Evolutionary conservation across 1,140 invertebrate species (phyloP).

Genomic region (Bilobella aurantiaca): DNA sequence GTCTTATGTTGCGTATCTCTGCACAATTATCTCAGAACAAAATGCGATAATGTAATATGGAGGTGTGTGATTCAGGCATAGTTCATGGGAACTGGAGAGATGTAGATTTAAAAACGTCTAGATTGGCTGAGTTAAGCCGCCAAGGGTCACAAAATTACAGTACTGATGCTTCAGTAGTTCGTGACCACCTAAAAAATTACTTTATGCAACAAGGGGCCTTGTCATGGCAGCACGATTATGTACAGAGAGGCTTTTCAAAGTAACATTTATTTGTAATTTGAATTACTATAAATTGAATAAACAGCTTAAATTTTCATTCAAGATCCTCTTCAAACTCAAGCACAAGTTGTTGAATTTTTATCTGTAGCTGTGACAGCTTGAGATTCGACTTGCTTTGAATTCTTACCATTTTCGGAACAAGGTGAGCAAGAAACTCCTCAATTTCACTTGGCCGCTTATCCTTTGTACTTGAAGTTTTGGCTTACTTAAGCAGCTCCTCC

Average conservation of each 20-base stretch:
- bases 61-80: background rate
- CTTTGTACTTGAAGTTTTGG: no score
- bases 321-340: background rate
- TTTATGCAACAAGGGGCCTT: background rate
- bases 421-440: background rate
- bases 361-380: background rate
- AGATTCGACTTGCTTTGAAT: background rate
- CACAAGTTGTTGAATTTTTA: background rate
- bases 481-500: no score
- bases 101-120: background rate
- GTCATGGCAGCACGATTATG: background rate
- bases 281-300: no score
- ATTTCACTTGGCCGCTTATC: no score
- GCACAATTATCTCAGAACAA: constrained; percentile 37
- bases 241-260: background rate
- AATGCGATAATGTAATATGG: background rate
- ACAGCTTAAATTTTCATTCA: background rate
- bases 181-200: background rate
- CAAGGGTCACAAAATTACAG: background rate
- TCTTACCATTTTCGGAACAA: background rate
- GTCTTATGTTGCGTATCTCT: constrained; percentile 36
- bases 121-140: background rate
- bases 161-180: background rate
- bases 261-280: background rate
- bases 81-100: constrained; percentile 1